Conservation (phyloP, 2,797 vertebrate genomes). For the Mionectes olivaceus region DNA sequence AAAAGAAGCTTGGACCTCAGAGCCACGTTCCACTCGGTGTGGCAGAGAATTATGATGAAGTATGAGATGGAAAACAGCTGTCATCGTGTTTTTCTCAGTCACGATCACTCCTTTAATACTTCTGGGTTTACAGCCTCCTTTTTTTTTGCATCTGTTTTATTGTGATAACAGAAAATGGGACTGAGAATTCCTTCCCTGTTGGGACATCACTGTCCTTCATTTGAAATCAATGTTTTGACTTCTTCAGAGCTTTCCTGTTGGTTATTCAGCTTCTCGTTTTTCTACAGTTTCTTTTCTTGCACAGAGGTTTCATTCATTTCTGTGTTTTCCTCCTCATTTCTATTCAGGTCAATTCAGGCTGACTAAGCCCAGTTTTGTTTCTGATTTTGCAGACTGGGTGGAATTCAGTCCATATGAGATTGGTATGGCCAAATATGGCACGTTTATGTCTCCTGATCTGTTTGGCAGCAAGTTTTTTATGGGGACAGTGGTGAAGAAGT, state of each 20-base stretch:
- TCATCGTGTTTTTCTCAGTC: background rate
- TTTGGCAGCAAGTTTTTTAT: conserved; percentile 99
- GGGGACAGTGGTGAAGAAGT: conserved; percentile 93
- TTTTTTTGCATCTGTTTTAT: background rate
- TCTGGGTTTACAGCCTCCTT: background rate
- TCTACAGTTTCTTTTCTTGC: background rate
- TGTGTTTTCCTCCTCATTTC: background rate
- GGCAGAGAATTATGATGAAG: background rate
- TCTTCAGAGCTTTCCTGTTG: background rate
- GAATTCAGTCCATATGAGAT: conserved; percentile 98
- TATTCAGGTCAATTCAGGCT: background rate
- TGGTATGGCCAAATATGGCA: conserved; percentile 99
- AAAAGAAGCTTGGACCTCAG: background rate
- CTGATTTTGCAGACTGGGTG: conserved; percentile 90
- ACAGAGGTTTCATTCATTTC: background rate
- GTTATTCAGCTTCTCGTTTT: background rate
- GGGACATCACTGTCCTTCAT: background rate
- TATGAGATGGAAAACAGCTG: background rate
- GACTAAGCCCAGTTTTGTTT: background rate
- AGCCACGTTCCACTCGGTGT: background rate
- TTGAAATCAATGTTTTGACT: background rate
- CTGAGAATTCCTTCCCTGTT: background rate
- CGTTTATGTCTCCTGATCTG: conserved; percentile 94
- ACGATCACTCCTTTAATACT: background rate
- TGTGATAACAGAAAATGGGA: background rate